Conservation (phyloP, 2,888 invertebrate genomes). For the Acleris sparsana region DNA sequence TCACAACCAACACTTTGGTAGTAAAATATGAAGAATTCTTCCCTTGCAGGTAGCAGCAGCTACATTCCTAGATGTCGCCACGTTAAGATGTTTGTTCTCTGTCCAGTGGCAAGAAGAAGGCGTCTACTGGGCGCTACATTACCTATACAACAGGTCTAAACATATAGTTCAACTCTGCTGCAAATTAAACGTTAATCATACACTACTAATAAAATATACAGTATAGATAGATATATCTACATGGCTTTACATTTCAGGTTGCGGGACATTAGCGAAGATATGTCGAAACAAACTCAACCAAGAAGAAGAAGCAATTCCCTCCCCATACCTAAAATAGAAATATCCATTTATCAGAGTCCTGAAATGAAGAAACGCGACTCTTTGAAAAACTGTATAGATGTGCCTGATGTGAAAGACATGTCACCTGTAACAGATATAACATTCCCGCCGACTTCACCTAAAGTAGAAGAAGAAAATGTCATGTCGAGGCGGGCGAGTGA, state of each 20-base stretch:
- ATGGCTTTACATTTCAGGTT: conserved; percentile 82
- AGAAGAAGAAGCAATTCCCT: conserved; percentile 95
- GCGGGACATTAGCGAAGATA: conserved; percentile 94
- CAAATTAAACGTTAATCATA: too few species aligned
- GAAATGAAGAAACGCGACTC: conserved; percentile 86
- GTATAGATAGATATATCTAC: background rate
- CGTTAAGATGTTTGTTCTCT: conserved; percentile 96
- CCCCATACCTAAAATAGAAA: conserved; percentile 96
- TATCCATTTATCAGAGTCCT: conserved; percentile 92
- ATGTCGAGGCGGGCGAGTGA: conserved; percentile 88
- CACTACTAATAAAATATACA: background rate
- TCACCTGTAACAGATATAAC: conserved; percentile 85
- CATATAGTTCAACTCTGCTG: too few species aligned
- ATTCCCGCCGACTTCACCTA: conserved; percentile 55
- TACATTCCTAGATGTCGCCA: conserved; percentile 98
- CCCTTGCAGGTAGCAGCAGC: conserved; percentile 89
- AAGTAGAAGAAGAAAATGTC: conserved; percentile 67
- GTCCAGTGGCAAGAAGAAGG: conserved; percentile 99
- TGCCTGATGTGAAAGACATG: conserved; percentile 88
- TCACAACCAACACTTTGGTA: too few species aligned
- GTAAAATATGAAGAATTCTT: background rate
- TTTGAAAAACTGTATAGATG: conserved; percentile 89
- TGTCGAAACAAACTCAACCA: conserved; percentile 89
- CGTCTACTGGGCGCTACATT: conserved; percentile 97
- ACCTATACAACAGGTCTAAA: conserved; percentile 90